Percentiles rank a stretch among this genome's conserved stretches.
Conservation (phyloP, 2,888 invertebrate genomes). For the Drosophila limbata region DNA sequence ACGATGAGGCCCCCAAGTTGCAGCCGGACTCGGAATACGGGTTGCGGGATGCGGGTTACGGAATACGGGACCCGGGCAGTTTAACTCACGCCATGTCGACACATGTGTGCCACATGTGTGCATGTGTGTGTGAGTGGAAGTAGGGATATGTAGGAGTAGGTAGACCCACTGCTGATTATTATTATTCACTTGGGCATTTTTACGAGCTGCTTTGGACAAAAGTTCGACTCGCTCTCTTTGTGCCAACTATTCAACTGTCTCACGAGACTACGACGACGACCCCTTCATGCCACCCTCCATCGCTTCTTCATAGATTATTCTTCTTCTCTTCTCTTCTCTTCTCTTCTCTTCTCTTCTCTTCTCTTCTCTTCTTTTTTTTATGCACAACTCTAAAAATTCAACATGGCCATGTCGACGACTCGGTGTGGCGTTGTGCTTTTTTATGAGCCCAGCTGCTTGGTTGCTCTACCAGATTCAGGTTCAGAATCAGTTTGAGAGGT, state of each 20-base stretch:
- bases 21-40: conserved; percentile 10
- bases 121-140: not conserved
- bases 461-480: conserved; percentile 26
- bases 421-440: conserved; percentile 53
- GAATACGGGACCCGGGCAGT: conserved; percentile 4
- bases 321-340: not conserved
- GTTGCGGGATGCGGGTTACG: not conserved
- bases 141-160: conserved; percentile 14
- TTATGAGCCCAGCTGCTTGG: conserved; percentile 71
- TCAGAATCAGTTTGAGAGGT: not conserved
- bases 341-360: not conserved
- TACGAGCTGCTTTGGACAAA: conserved; percentile 79
- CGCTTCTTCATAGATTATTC: conserved; percentile 19
- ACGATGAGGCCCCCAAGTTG: conserved; percentile 6
- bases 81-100: conserved; percentile 13
- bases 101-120: conserved; percentile 42
- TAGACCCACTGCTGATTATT: conserved; percentile 75
- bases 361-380: conserved; percentile 12
- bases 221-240: conserved; percentile 63
- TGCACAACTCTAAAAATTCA: conserved; percentile 73
- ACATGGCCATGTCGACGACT: conserved; percentile 26
- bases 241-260: conserved; percentile 63
- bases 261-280: conserved; percentile 45
- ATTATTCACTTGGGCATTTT: conserved; percentile 84
- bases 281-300: not conserved